Evolutionary conservation across 2,113 vertebrate genomes (phyloP), one percentile per base, ranked within the genome.

Genomic region (Okapia johnstoni): DNA sequence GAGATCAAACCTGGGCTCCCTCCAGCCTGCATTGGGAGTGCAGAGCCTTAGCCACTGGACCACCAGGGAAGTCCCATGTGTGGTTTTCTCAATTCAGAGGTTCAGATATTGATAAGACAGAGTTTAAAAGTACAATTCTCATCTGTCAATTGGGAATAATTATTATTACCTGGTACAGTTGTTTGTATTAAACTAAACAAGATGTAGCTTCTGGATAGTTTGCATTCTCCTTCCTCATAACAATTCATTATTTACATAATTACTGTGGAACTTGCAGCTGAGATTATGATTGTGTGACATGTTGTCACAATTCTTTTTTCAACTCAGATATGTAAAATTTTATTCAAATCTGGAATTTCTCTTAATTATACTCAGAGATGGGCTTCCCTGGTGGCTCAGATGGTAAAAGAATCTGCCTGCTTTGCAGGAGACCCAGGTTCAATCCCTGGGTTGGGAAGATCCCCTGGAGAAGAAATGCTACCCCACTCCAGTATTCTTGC

Each of bases 271-370:
- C 14, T 73, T 93, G n/a, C 2, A 61, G 17, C 58, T 77, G 48
- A 76, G 58, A 88, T 21, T 88, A n/a, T 87, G 61, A 60, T 96
- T 91, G 23, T 97, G 87, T 84, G 57, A 79, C 63, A 93, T 43
- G 86, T 96, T 70, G 66, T 52, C n/a, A 73, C 11, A 60, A 52
- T 63, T 85, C 12, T 85, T 76, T 92, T 70, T 96, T 96, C 46
- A 96, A 36, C 26, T 84, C 36, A 55, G 6, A 52, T 85, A 85
- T 28, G 21, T 11, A 86, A 73, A 88, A 84, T 86, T 43, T 55
- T 33, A 80, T 10, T 87, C 52, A 90, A 61, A 73, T 46, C 33
- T 93, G 36, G 14, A 79, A 92, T 85, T 92, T 58, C 36, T 61
- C 30, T 79, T 83, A 77, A 84, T 96, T 85, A n/a, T 60, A 88